phyloP scores from a whole-genome alignment of 2,888 invertebrate species.

The Eristalinus aeneus region DNA sequence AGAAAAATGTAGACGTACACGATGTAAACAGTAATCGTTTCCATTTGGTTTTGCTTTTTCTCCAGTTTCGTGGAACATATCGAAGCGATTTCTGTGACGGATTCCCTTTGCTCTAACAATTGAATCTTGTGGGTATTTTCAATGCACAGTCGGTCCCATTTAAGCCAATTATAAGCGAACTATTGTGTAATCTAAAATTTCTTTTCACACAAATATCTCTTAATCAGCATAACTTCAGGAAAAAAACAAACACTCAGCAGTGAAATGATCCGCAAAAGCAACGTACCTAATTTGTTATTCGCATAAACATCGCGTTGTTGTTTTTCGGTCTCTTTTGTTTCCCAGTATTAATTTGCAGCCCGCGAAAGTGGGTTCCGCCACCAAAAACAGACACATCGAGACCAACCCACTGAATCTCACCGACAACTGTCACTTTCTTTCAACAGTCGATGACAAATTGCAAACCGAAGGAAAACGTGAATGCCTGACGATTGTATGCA shows the following conservation, averaged over 20 bases:
- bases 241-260: not conserved
- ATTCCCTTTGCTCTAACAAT: not conserved
- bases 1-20: not conserved
- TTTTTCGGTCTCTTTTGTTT: not conserved
- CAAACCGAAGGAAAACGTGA: not conserved
- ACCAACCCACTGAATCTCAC: not conserved
- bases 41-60: not conserved
- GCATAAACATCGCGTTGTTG: not conserved
- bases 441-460: slow-evolving; percentile 33
- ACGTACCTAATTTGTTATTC: not conserved
- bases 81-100: too few species aligned
- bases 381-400: not conserved
- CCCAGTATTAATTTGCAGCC: not conserved
- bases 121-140: not conserved
- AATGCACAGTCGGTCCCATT: not conserved
- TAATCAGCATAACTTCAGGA: slow-evolving; percentile 16
- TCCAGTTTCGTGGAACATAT: not conserved
- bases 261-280: not conserved
- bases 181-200: slow-evolving; percentile 37
- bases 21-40: not conserved
- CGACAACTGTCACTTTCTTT: slow-evolving; percentile 63
- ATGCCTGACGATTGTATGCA: not conserved
- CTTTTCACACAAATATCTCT: slow-evolving; percentile 20
- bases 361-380: slow-evolving; percentile 34
- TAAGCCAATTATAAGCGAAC: slow-evolving; percentile 5